A percentile compares a stretch with the other conserved stretches of the same genome.
These are phyloP conservation scores for Zapus hudsonius DNA, from an alignment of 2,113 vertebrate genomes.

Conservation along the genomic window DNA sequence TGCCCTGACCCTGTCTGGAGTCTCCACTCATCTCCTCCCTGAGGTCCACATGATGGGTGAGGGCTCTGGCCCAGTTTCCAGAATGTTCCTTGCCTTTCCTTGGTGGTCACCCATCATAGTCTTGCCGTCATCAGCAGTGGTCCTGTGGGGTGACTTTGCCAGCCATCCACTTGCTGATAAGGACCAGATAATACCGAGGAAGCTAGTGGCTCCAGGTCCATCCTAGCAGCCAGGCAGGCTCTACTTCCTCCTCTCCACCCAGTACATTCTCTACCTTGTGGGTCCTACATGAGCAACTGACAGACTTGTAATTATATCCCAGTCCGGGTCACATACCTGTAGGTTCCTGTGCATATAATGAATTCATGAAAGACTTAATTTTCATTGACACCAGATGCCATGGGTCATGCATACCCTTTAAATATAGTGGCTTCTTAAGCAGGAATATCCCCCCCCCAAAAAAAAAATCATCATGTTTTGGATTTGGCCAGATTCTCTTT, in stretches of 20 bases:
- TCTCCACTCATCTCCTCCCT: background rate
- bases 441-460: background rate
- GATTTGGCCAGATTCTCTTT: background rate
- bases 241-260: background rate
- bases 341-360: background rate
- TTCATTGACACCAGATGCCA: constrained; percentile 6
- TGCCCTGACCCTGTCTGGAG: background rate
- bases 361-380: background rate
- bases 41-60: background rate
- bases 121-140: no score
- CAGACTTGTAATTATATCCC: background rate
- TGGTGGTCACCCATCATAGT: constrained; percentile 54
- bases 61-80: background rate
- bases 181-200: background rate
- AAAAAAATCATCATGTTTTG: background rate
- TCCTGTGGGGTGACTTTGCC: constrained; percentile 46
- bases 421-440: constrained; percentile 35
- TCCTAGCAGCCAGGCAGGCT: background rate
- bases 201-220: background rate
- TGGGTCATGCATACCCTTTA: background rate
- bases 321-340: background rate
- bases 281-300: background rate
- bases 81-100: constrained; percentile 46
- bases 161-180: background rate
- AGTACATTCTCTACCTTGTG: background rate